Base-by-base conservation (phyloP, 2,113 vertebrate genomes). In the Phainopepla nitens region DNA sequence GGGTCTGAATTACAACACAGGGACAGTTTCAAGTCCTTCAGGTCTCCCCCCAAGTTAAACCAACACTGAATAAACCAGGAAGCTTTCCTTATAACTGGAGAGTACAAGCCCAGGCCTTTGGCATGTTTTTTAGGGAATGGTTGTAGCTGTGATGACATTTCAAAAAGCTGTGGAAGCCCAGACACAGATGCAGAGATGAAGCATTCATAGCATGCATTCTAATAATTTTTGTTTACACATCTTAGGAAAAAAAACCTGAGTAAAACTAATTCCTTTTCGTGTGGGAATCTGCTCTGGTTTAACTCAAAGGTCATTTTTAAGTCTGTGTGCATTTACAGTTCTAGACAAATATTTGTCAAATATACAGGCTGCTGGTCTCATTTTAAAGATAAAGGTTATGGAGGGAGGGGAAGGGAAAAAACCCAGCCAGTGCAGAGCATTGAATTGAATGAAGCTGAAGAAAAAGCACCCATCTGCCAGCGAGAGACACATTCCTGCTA, bases 361-460 rank as follows among this genome's bases (percentile, higher is more conserved):
- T 84, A 89, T 61, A 92, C 91, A 92, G 75, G 47, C 96, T 89
- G 87, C 86, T 92, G 86, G 60, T 85, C 69, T 92, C 15, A 2
- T 84, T 88, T 77, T 42, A 94, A 93, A 94, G 75, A 97, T 91
- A 92, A 96, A 94, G 78, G 93, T 94, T 96, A 93, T 50, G 57
- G 9, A 24, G 47, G 54, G 84, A 64, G 69, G 33, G 76, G 51
- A 81, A 15, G 35, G 54, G 11, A 35, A 83, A 68, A 94, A 50
- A 4, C 22, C 8, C 78, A 56, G 2, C 14, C 33, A 61, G 10
- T 11, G 45, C 39, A 73, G 49, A 95, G 54, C 54, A 56, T 1
- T 41, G 33, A 81, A 77, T 25, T 56, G 50, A 73, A 53, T 17
- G 71, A 87, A 90, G 47, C 64, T 45, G 16, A 62, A 88, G 82